Evolutionary conservation across 2,888 invertebrate genomes (phyloP), one percentile per base, ranked within the genome.

Genomic region (Nephrocerus scutellatus): DNA sequence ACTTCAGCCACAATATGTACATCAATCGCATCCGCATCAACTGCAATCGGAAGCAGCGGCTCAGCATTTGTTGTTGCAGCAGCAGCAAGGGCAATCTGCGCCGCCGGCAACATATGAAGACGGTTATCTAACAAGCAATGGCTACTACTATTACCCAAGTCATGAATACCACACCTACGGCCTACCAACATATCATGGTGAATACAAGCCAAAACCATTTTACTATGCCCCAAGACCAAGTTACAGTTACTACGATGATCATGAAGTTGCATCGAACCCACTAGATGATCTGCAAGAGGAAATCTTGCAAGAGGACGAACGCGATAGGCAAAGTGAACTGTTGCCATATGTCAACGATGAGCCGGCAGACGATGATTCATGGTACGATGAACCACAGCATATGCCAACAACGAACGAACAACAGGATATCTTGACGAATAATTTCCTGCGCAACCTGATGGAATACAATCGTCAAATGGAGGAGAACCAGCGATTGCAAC

Each of bases 391-490:
- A 1, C 38, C 55, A 67, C n/a, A n/a, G n/a, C n/a, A n/a, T n/a
- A n/a, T n/a, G n/a, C n/a, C n/a, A n/a, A n/a, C n/a, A n/a, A 36
- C 70, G 62, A 53, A 70, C 70, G 43, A 63, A 68, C 29, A 72
- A 72, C 63, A 72, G 68, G 62, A 74, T 71, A 58, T 45, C 23
- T 34, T 46, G 18, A 51, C 47, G 16, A 53, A 49, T 30, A 51
- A 50, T 36, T 55, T 81, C 60, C 69, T 82, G 38, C 76, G 79
- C 55, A 81, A 81, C 57, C 66, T 80, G 44, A 79, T 79, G 51
- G 71, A 79, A 47, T 75, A 79, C 2, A 78, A 80, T 61, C 42
- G 48, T 22, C 46, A 53, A 36, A 42, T 51, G 10, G 49, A 76
- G 77, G 74, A 43, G 30, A 39, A 39, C 6, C 41, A 48, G 14